Percentiles rank a stretch among this genome's conserved stretches.
phyloP scores from a whole-genome alignment of 2,797 vertebrate species.

The Loris lydekkerianus region DNA sequence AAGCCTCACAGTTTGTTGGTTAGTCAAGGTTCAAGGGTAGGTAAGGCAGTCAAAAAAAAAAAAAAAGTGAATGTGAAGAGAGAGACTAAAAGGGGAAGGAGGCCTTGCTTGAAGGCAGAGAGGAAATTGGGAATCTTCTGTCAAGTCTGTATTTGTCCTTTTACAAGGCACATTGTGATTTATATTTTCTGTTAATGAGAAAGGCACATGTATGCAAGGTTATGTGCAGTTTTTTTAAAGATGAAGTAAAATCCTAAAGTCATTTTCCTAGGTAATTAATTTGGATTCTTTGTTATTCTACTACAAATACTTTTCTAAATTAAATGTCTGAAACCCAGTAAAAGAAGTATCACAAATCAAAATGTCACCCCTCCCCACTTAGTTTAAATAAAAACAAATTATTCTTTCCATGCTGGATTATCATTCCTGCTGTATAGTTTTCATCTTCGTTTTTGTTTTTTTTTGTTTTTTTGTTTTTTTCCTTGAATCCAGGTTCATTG shows the following conservation, averaged over 20 bases:
- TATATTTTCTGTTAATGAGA: conserved; percentile 1
- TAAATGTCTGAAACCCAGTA: not conserved
- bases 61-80: not conserved
- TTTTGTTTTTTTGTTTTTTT: not conserved
- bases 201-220: not conserved
- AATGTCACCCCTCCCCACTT: not conserved
- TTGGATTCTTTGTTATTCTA: not conserved
- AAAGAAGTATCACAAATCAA: not conserved
- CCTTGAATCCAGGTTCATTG: not conserved
- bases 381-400: conserved; percentile 53
- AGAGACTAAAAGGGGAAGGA: not conserved
- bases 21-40: conserved; percentile 46
- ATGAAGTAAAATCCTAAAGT: conserved; percentile 6
- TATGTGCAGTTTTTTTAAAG: not conserved
- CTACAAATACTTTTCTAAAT: not conserved
- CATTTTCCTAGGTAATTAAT: conserved; percentile 1
- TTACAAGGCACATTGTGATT: not conserved
- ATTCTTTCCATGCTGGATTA: not conserved
- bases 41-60: not conserved
- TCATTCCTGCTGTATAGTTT: not conserved
- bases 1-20: conserved; percentile 51
- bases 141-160: not conserved
- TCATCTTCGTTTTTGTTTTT: not conserved
- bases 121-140: not conserved
- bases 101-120: not conserved